These are phyloP conservation scores for Maconellicoccus hirsutus DNA, from an alignment of 1,140 invertebrate genomes.

Conservation along the genomic window DNA sequence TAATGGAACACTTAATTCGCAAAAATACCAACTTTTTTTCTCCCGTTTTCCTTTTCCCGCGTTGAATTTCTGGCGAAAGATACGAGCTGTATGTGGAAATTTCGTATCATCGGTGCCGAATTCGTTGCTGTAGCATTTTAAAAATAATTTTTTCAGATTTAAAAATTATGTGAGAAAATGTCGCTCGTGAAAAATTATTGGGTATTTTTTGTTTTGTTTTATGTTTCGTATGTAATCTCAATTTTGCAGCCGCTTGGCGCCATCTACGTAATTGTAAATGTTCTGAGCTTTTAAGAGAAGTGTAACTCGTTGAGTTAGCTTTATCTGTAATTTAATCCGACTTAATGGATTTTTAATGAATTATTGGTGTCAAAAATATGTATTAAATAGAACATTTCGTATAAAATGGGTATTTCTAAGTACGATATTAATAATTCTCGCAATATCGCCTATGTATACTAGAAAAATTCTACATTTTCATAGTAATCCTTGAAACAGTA, in stretches of 20 bases:
- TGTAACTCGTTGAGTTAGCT: too few relatives aligned
- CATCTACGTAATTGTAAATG: neutral
- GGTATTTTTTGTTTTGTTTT: neutral
- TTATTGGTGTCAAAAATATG: neutral
- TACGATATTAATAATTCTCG: too few relatives aligned
- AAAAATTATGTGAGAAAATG: neutral
- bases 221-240: neutral
- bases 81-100: neutral
- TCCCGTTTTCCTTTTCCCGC: neutral
- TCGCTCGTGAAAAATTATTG: neutral
- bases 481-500: too few relatives aligned
- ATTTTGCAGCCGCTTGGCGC: neutral
- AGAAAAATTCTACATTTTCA: too few relatives aligned
- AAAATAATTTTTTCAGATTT: neutral
- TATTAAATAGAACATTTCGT: too few relatives aligned
- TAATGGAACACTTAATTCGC: constrained; percentile 14
- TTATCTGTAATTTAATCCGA: neutral
- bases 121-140: neutral
- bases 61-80: neutral
- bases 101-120: too few relatives aligned
- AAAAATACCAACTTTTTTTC: constrained; percentile 15
- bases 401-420: too few relatives aligned
- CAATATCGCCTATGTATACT: too few relatives aligned
- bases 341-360: neutral
- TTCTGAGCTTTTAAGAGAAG: neutral